phyloP scores from a whole-genome alignment of 2,888 invertebrate genomes.

The Salticus scenicus region DNA sequence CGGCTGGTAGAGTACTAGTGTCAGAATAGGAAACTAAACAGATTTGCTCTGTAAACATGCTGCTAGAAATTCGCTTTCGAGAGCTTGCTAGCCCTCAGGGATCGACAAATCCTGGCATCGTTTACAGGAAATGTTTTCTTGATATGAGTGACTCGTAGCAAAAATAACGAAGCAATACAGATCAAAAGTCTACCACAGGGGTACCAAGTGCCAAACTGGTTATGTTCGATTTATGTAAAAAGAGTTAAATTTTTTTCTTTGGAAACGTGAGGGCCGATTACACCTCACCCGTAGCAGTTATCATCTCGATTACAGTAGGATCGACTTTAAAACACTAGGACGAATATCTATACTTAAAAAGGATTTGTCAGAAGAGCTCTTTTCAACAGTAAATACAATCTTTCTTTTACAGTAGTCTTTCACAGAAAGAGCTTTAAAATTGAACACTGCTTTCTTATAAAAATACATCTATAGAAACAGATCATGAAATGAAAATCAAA shows the following conservation, averaged over 20 bases:
- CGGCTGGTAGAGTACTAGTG: slow-evolving; percentile 40
- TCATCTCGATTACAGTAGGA: slow-evolving; percentile 60
- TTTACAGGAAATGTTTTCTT: slow-evolving; percentile 43
- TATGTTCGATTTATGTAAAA: slow-evolving; percentile 25
- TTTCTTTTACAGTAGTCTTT: slow-evolving; percentile 63
- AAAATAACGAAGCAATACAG: slow-evolving; percentile 36
- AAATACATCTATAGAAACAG: slow-evolving; percentile 69
- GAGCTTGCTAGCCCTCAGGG: background rate
- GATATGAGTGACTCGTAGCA: slow-evolving; percentile 62
- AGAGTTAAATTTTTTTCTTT: slow-evolving; percentile 21
- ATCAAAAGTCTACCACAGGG: slow-evolving; percentile 20
- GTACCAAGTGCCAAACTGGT: slow-evolving; percentile 2
- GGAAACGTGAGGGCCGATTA: slow-evolving; percentile 60
- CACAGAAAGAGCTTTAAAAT: slow-evolving; percentile 68
- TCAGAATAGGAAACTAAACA: slow-evolving; percentile 53
- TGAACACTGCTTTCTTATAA: slow-evolving; percentile 64
- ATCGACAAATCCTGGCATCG: background rate
- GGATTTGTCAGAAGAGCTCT: slow-evolving; percentile 58
- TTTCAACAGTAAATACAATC: slow-evolving; percentile 37
- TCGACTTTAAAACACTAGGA: slow-evolving; percentile 61
- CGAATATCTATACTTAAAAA: slow-evolving; percentile 61
- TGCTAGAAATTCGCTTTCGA: slow-evolving; percentile 29
- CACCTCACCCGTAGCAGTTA: slow-evolving; percentile 69
- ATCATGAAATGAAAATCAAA: slow-evolving; percentile 44
- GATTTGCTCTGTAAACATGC: slow-evolving; percentile 23